These are phyloP conservation scores for Macrochelys suwanniensis DNA, from an alignment of 2,797 vertebrate species.

Conservation along the genomic window DNA sequence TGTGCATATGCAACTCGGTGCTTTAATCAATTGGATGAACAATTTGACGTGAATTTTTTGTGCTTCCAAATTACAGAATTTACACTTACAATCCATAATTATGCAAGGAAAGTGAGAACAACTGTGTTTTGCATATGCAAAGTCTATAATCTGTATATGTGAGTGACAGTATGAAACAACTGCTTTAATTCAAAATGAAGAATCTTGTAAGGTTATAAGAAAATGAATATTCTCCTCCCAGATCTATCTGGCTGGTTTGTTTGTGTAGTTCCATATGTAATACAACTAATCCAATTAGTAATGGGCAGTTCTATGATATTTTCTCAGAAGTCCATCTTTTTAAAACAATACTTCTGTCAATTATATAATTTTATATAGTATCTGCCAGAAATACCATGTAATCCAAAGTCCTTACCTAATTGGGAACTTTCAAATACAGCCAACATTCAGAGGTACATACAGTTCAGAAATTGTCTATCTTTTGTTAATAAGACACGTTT, in stretches of 20 bases:
- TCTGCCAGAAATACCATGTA: neutral
- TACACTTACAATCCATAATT: neutral
- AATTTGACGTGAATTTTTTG: neutral
- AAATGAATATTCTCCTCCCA: neutral
- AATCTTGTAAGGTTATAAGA: neutral
- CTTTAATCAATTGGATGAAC: neutral
- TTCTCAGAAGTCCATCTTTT: neutral
- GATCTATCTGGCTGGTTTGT: neutral
- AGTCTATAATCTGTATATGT: neutral
- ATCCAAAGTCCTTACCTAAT: neutral
- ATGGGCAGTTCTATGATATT: neutral
- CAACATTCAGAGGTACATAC: accelerated
- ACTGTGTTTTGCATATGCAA: neutral
- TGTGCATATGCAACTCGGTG: neutral
- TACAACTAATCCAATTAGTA: neutral
- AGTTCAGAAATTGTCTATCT: neutral
- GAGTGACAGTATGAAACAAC: neutral
- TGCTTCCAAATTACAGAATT: neutral
- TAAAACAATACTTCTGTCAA: neutral
- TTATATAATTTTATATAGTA: neutral
- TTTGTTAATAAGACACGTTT: neutral
- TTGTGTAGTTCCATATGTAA: neutral
- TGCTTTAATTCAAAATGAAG: neutral
- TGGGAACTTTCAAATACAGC: neutral
- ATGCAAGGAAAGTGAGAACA: neutral